Evolutionary conservation across 2,888 invertebrate species (phyloP).

Genomic region (Onchidella celtica): DNA sequence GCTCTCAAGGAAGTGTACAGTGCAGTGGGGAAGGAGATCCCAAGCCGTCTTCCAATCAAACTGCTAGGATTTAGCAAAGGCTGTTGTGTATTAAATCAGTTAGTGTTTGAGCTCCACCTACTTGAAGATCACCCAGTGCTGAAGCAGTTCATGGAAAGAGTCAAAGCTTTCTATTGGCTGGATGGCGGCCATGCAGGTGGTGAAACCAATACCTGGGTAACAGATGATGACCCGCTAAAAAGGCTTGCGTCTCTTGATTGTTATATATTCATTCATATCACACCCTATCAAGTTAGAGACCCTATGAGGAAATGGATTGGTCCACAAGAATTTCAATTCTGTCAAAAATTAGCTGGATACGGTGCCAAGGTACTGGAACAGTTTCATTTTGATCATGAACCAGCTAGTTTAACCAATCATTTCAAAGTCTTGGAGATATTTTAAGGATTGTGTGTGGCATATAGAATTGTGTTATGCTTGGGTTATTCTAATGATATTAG

Average conservation of each 20-base stretch:
- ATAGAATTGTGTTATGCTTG: too few relatives aligned
- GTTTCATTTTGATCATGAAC: slow-evolving; percentile 84
- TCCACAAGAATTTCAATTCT: slow-evolving; percentile 90
- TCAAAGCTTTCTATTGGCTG: slow-evolving; percentile 92
- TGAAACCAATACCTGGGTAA: slow-evolving; percentile 91
- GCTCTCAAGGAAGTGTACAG: slow-evolving; percentile 40
- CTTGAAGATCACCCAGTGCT: slow-evolving; percentile 51
- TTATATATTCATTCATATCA: slow-evolving; percentile 89
- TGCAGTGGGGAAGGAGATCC: neutral
- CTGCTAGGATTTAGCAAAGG: slow-evolving; percentile 95
- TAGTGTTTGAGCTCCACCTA: slow-evolving; percentile 90
- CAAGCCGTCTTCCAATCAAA: slow-evolving; percentile 48
- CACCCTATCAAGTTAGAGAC: slow-evolving; percentile 93
- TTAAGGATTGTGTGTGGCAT: too few relatives aligned
- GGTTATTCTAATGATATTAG: too few relatives aligned
- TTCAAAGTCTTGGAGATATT: slow-evolving; percentile 85
- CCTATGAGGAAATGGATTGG: slow-evolving; percentile 91
- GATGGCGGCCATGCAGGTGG: slow-evolving; percentile 95
- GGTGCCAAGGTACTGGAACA: slow-evolving; percentile 85
- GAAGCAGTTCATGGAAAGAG: slow-evolving; percentile 82
- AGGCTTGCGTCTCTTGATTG: slow-evolving; percentile 85
- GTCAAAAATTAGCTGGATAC: slow-evolving; percentile 84
- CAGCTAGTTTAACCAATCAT: slow-evolving; percentile 86
- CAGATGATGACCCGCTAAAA: slow-evolving; percentile 87
- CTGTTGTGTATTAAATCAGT: slow-evolving; percentile 94